Evolutionary conservation across 2,113 vertebrate genomes (phyloP).

Genomic region (Otus sunia): DNA sequence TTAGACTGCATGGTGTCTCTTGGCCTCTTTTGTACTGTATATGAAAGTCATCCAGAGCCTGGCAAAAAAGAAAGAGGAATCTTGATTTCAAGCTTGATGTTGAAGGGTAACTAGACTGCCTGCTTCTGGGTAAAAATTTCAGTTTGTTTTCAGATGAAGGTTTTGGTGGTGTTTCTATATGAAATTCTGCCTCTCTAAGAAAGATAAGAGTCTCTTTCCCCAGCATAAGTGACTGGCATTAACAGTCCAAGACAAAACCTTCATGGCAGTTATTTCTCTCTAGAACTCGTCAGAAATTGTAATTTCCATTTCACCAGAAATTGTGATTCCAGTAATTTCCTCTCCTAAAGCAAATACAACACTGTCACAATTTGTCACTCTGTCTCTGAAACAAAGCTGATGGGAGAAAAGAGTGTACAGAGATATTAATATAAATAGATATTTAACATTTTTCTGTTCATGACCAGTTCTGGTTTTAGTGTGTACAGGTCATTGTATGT

Average conservation of each 20-base stretch:
- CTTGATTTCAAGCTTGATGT: not conserved
- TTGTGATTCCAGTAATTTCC: not conserved
- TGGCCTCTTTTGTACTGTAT: not conserved
- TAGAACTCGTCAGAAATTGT: not conserved
- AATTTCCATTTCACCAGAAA: not conserved
- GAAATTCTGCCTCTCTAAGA: not conserved
- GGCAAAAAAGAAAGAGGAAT: not conserved
- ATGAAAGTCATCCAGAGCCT: not conserved
- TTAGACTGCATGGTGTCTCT: not conserved
- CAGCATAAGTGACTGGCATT: not conserved
- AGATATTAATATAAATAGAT: not conserved
- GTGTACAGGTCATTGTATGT: not conserved
- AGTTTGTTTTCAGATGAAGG: not conserved
- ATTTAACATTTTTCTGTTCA: not conserved
- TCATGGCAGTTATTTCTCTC: not conserved
- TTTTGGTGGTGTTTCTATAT: not conserved
- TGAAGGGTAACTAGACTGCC: not conserved
- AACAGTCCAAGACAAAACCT: not conserved
- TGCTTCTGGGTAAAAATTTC: not conserved
- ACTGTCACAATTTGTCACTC: not conserved
- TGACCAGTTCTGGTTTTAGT: not conserved
- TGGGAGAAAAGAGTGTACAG: not conserved
- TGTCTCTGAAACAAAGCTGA: not conserved
- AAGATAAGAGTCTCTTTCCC: not conserved
- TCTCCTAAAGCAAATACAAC: not conserved